Percentiles rank a stretch among this genome's conserved stretches.
phyloP scores from a whole-genome alignment of 2,888 invertebrate species.

The Drosophila mimica region DNA sequence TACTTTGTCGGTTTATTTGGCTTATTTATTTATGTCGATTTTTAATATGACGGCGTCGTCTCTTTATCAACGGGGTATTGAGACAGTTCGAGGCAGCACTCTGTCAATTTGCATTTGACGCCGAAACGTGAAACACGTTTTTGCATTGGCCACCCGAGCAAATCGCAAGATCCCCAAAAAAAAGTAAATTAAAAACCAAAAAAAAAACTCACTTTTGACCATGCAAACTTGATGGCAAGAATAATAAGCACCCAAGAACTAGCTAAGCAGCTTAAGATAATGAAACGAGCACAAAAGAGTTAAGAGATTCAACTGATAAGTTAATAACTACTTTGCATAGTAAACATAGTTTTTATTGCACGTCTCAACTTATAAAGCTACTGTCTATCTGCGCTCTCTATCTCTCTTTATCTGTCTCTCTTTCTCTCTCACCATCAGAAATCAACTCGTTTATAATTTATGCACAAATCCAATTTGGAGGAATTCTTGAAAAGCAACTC shows the following conservation, averaged over 20 bases:
- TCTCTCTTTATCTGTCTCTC: background rate
- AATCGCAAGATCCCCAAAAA: background rate
- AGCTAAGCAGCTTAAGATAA: conserved; percentile 42
- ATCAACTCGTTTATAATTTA: conserved; percentile 48
- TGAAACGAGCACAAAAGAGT: conserved; percentile 16
- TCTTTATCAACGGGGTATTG: conserved; percentile 42
- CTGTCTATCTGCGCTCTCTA: conserved; percentile 8
- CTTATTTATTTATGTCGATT: conserved; percentile 63
- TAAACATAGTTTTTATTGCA: conserved; percentile 19
- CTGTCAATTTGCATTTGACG: conserved; percentile 45
- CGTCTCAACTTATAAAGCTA: conserved; percentile 26
- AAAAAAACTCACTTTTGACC: conserved; percentile 5
- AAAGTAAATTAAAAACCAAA: conserved; percentile 4
- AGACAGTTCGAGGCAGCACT: conserved; percentile 33
- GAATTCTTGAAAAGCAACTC: conserved; percentile 23
- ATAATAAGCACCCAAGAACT: conserved; percentile 3
- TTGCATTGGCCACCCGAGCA: conserved; percentile 50
- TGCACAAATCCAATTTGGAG: conserved; percentile 29
- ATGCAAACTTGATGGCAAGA: conserved; percentile 9
- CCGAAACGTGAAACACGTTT: conserved; percentile 61
- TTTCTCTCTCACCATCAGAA: background rate
- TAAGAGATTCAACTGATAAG: conserved; percentile 32
- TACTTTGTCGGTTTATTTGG: conserved; percentile 40
- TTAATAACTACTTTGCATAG: conserved; percentile 10
- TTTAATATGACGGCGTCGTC: conserved; percentile 65